Evolutionary conservation across 2,113 vertebrate genomes (phyloP).

Genomic region (Nansenia antarctica): DNA sequence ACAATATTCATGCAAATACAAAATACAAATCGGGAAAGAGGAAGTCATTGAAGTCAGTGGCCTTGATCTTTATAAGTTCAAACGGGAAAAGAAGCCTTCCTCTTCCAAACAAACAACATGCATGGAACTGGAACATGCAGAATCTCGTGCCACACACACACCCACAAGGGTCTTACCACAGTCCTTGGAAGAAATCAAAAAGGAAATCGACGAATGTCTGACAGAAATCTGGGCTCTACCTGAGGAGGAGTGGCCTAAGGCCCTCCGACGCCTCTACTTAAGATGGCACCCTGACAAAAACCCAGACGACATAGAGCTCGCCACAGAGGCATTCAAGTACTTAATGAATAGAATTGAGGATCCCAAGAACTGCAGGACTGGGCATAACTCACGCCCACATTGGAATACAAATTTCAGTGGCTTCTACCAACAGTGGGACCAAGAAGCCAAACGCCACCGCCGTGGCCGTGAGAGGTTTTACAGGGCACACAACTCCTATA

Average conservation of each 20-base stretch:
- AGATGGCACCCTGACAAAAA: slow-evolving; percentile 84
- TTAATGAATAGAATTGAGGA: slow-evolving; percentile 67
- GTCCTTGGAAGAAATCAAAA: slow-evolving; percentile 70
- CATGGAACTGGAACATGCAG: slow-evolving; percentile 29
- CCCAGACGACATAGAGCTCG: slow-evolving; percentile 44
- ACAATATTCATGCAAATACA: slow-evolving; percentile 55
- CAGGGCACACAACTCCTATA: slow-evolving; percentile 8
- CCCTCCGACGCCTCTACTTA: slow-evolving; percentile 76
- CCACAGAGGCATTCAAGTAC: slow-evolving; percentile 73
- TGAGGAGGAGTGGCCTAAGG: slow-evolving; percentile 63
- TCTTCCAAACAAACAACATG: slow-evolving; percentile 22
- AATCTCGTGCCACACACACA: slow-evolving; percentile 22
- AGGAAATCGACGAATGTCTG: slow-evolving; percentile 73
- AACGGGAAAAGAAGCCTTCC: slow-evolving; percentile 46
- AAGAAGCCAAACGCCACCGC: slow-evolving; percentile 69
- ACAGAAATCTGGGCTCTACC: slow-evolving; percentile 71
- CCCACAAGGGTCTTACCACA: slow-evolving; percentile 21
- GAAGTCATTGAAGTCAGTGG: slow-evolving; percentile 63
- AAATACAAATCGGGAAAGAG: slow-evolving; percentile 65
- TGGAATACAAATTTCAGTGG: slow-evolving; percentile 32
- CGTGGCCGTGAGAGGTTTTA: slow-evolving; percentile 52
- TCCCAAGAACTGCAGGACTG: slow-evolving; percentile 19
- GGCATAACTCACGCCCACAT: neutral
- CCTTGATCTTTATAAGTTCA: slow-evolving; percentile 78
- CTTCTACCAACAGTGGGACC: slow-evolving; percentile 69